A percentile compares a stretch with the other conserved stretches of the same genome.
These are phyloP conservation scores for Holothuria leucospilota DNA, from an alignment of 53 echinoderm and acorn worm genomes.

Conservation along the genomic window DNA sequence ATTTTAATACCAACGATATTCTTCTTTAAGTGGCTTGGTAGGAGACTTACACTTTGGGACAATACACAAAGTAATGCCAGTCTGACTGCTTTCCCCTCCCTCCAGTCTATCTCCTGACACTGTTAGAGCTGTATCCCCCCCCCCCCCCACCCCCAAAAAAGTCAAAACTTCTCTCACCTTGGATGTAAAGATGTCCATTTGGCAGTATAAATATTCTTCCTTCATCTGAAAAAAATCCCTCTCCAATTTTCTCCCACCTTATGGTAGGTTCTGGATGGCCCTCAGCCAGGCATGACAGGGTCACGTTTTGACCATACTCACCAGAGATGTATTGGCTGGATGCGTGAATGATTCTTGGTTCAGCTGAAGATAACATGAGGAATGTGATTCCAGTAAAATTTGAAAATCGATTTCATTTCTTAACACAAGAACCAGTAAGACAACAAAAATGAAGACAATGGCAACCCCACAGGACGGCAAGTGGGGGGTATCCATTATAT, in stretches of 20 bases:
- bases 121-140: too few species aligned
- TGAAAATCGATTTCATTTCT: neutral
- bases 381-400: too few species aligned
- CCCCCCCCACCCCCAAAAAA: too few species aligned
- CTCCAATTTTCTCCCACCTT: slow-evolving; percentile 76
- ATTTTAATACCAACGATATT: too few species aligned
- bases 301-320: slow-evolving; percentile 84
- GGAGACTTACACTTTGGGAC: too few species aligned
- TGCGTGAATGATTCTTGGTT: slow-evolving; percentile 74
- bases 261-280: slow-evolving; percentile 80
- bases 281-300: slow-evolving; percentile 82
- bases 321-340: slow-evolving; percentile 66
- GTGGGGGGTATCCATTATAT: too few species aligned
- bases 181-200: slow-evolving; percentile 78
- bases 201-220: slow-evolving; percentile 54
- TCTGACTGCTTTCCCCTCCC: too few species aligned
- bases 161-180: slow-evolving; percentile 56
- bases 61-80: too few species aligned
- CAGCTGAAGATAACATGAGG: neutral
- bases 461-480: too few species aligned
- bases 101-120: too few species aligned
- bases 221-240: slow-evolving; percentile 37
- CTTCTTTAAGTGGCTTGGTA: too few species aligned
- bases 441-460: too few species aligned
- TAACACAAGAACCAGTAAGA: neutral